Evolutionary conservation across 2,797 vertebrate genomes (phyloP), one percentile per base, ranked within the genome.

Genomic region (Argya squamiceps): DNA sequence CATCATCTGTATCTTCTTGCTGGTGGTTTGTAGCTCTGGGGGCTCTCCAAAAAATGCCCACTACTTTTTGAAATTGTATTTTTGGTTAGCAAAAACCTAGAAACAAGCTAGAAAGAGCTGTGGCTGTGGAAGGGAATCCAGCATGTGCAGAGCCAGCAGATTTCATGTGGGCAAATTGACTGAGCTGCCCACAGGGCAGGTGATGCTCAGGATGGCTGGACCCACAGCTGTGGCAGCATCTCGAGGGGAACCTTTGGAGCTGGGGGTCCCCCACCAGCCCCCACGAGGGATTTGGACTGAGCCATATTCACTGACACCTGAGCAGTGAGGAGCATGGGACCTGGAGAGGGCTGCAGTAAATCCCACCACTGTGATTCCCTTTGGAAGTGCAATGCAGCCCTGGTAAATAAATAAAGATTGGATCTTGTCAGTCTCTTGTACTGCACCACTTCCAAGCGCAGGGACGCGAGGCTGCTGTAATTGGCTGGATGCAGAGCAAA

Each of bases 401-500:
- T 60, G 88, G 89, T 84, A 96, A 97, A 97, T 88, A 94, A 94
- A 85, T 93, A 94, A 81, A 79, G 90, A 67, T 88, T 93, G 77
- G 96, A 71, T 85, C 39, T 53, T 69, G 83, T 76, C 83, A 68
- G 83, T 90, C 90, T 85, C 76, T 79, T 79, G 95, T 91, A 12
- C 65, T 89, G 96, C 91, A 39, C 30, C 90, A 39, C 84, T 91
- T 27, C 11, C 30, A 49, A 76, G 85, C 16, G 6, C 8, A 2
- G 89, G 88, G 88, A 59, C 24, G 43, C 5, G 53, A 13, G 84
- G 89, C 93, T 20, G 55, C 95, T 6, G 43, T 98, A 97, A 98
- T 94, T 97, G 97, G 96, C 95, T 97, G 96, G 97, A 93, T 97
- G 96, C 96, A 88, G 97, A 95, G 88, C 59, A 69, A 97, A 97